Base-by-base conservation (phyloP, 2,113 vertebrate genomes). In the Seriola rivoliana region DNA sequence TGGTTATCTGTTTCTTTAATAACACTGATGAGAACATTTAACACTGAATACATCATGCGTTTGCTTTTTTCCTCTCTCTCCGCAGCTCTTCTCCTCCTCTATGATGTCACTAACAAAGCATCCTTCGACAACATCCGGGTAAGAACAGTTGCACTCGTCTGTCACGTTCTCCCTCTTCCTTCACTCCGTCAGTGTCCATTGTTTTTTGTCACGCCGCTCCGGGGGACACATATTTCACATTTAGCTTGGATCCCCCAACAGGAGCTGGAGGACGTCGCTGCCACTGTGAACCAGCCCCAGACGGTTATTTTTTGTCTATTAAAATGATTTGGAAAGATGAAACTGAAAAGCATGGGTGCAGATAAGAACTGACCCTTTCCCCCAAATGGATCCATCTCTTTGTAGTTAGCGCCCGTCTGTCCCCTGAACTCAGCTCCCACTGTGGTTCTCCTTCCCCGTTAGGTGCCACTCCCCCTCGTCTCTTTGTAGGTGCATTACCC, bases 61-160 rank as follows among this genome's bases (percentile, higher is more conserved):
- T 2, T 1, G 63, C 50, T 50, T 60, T 10, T 32, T 36, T 50
- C 55, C 44, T 93, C 74, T 88, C 78, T 94, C 82, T 89, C 88
- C 48, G 0, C 95, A 97, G 97, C 97, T 71, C 95, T 99, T 77
- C 95, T 98, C 69, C 95, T 99, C 46, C 96, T 98, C 38, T 98
- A 98, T 4, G 97, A 99, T 0, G 96, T 98, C 86, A 96, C 97
- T 58, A 98, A 97, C 94, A 97, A 96, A 93, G 94, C 95, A 0
- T 99, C 97, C 2, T 99, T 98, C 0, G 97, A 98, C 95, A 98
- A 97, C 94, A 97, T 97, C 82, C 95, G 97, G 96, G 97, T 98
- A 95, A 76, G 90, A 64, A 68, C 34, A 54, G 4, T 4, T 21
- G 0, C 8, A 3, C 29, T 55, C 3, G 11, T 65, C 38, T 78